Evolutionary conservation across 2,888 invertebrate species (phyloP), one percentile per base, ranked within the genome.

Genomic region (Drosophila nr. perissopoda): DNA sequence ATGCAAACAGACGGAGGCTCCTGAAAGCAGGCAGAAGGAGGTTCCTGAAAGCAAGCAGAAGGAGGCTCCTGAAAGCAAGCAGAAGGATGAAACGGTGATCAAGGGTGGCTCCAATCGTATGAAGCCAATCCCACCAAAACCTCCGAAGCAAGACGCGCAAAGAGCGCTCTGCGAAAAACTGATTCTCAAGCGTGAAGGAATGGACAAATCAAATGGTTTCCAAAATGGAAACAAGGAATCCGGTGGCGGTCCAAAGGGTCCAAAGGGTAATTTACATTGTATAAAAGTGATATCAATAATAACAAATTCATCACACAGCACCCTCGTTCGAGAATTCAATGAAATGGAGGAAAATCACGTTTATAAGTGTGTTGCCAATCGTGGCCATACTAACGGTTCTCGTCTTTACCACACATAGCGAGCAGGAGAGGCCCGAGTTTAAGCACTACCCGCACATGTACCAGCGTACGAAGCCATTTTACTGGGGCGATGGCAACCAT

Each of bases 371-470:
- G 0, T 13, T 83, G n/a, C 83, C 83, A 3, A 0, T 75, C 0
- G 51, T 85, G 3, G 62, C 59, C 16, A 8, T 81, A 0, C 49
- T 85, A 2, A 49, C 83, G 4, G 4, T 60, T 2, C 8, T 73
- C 8, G 74, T 83, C 4, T 66, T 82, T 1, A 38, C 57, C 46
- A 18, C 64, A 2, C 79, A 56, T 13, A 21, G 69, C 0, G 76
- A 85, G 8, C 16, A n/a, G 0, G 81, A 86, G 2, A 76, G 84
- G 18, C 77, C 78, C 1, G 76, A 82, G 11, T 89, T 72, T 34
- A 53, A 63, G 7, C 8, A 36, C 2, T 89, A 80, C 49, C 27
- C 64, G 0, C 67, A 88, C 40, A 29, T 90, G 70, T 73, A 86
- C 38, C 56, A 49, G n/a, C 89, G 84, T 0, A 51, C 42, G 2